phyloP scores from a whole-genome alignment of 64 coral and sea anemone species.

The Stichodactyla mertensii region DNA sequence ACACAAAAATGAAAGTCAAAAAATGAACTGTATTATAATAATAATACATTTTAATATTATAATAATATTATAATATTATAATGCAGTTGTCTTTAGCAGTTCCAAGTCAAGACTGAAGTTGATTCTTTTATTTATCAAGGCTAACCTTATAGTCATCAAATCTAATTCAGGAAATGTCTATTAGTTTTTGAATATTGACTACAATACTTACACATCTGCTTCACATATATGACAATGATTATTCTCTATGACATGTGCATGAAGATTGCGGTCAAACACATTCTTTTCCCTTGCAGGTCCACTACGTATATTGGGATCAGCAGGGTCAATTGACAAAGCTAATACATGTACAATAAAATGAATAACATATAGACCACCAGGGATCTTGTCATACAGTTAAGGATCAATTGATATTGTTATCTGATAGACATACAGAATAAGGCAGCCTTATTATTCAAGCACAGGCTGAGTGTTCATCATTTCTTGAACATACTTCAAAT shows the following conservation, averaged over 20 bases:
- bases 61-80: too few relatives aligned
- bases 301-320: constrained; percentile 77
- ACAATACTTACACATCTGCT: constrained; percentile 88
- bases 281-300: constrained; percentile 32
- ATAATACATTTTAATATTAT: too few relatives aligned
- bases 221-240: constrained; percentile 93
- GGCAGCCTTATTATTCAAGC: too few relatives aligned
- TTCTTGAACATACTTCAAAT: too few relatives aligned
- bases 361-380: constrained; percentile 72
- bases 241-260: constrained; percentile 96
- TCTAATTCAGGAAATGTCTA: too few relatives aligned
- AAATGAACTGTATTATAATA: too few relatives aligned
- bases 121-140: too few relatives aligned
- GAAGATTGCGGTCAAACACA: constrained; percentile 66
- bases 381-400: constrained; percentile 43
- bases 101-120: too few relatives aligned
- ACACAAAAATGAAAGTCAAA: not conserved
- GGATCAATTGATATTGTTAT: not conserved
- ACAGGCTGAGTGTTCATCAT: too few relatives aligned
- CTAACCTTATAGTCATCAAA: too few relatives aligned
- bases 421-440: not conserved
- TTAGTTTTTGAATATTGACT: not conserved
- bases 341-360: constrained; percentile 72
- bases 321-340: constrained; percentile 81
- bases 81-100: too few relatives aligned